These are phyloP conservation scores for Eupeodes latifasciatus DNA, from an alignment of 2,888 invertebrate species.

Conservation along the genomic window DNA sequence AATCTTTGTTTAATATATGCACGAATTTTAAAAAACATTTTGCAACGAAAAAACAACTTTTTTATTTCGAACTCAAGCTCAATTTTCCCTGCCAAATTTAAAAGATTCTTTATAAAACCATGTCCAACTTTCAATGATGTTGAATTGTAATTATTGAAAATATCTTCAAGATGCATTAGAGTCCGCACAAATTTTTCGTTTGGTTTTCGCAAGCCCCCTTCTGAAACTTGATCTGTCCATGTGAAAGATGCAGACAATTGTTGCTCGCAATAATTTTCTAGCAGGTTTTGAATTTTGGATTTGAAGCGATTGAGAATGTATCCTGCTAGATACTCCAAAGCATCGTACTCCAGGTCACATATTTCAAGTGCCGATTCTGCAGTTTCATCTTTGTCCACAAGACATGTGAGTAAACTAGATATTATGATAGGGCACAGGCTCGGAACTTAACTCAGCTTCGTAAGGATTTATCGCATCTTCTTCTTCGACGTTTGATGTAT, in stretches of 20 bases:
- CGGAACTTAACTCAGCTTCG: too few relatives aligned
- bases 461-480: too few relatives aligned
- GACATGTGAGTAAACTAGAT: too few relatives aligned
- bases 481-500: too few relatives aligned
- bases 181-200: not conserved
- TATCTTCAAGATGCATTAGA: not conserved
- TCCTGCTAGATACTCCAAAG: constrained; percentile 76
- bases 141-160: not conserved
- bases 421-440: too few relatives aligned
- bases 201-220: constrained; percentile 16
- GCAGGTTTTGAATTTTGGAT: constrained; percentile 15
- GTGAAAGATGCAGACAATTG: too few relatives aligned
- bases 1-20: constrained; percentile 18
- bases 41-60: not conserved
- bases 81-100: constrained; percentile 2
- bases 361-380: not conserved
- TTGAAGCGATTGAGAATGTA: constrained; percentile 74
- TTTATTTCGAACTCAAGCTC: constrained; percentile 9
- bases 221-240: constrained; percentile 5
- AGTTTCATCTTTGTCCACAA: too few relatives aligned
- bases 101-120: constrained; percentile 8
- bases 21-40: constrained; percentile 9
- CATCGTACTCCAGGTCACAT: constrained; percentile 71
- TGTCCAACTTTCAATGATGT: constrained; percentile 12
- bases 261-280: not conserved